Evolutionary conservation across 2,113 vertebrate genomes (phyloP).

Genomic region (Eublepharis macularius): DNA sequence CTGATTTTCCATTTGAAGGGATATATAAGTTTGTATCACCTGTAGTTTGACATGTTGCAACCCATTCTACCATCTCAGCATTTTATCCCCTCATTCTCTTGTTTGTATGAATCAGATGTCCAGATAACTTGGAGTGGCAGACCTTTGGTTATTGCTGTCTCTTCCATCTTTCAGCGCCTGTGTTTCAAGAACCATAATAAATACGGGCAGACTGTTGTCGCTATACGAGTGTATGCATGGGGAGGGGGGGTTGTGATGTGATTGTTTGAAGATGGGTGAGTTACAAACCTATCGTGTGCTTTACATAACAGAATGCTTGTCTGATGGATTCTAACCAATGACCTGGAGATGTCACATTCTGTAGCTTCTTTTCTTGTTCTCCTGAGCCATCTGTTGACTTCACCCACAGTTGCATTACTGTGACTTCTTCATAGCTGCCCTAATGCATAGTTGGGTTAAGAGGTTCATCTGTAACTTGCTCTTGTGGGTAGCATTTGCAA

Average conservation of each 20-base stretch:
- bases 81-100: too few relatives aligned
- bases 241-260: background rate
- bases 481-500: constrained; percentile 17
- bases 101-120: too few relatives aligned
- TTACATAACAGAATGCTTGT: background rate
- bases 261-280: background rate
- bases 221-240: background rate
- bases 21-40: too few relatives aligned
- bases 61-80: too few relatives aligned
- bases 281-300: background rate
- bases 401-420: background rate
- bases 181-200: background rate
- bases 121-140: background rate
- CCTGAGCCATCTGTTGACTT: background rate
- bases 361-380: background rate
- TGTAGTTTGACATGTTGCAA: too few relatives aligned
- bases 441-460: fast-evolving
- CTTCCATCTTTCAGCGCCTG: background rate
- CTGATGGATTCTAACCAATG: constrained; percentile 58
- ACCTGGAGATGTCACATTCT: constrained; percentile 57
- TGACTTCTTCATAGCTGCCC: background rate
- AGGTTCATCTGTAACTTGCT: background rate
- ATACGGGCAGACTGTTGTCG: background rate
- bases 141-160: background rate
- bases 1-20: too few relatives aligned